Evolutionary conservation across 2,888 invertebrate genomes (phyloP), one percentile per base, ranked within the genome.

Genomic region (Tolmerus cingulatus): DNA sequence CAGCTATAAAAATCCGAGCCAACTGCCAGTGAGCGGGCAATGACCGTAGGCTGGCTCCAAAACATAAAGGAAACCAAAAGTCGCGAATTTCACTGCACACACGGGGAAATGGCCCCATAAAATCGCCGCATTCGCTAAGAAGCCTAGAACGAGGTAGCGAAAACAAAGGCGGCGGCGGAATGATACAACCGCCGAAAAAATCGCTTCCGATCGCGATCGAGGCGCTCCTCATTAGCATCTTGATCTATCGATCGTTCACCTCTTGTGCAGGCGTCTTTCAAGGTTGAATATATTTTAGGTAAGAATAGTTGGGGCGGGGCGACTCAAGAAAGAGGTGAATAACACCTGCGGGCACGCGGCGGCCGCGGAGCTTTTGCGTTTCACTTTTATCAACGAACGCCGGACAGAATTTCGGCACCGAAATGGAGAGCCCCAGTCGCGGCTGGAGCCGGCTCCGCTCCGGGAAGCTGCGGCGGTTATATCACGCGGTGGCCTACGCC

Each of bases 321-420:
- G 86, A 86, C 19, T 27, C 57, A n/a, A 66, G 66, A 78, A 14
- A 16, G 37, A 87, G 88, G 88, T 88, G 86, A 88, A 88, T 88
- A 88, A 88, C 88, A 84, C 46, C 51, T 66, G 78, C 40, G 55
- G 43, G 77, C 66, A 46, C 23, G 23, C n/a, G 57, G 8, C 9
- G 66, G 66, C 78, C 76, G 78, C 77, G 51, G 79, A 85, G 78
- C 86, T 86, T 86, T 87, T 86, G 86, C 88, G 88, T 86, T 88
- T 88, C 88, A 88, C 88, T 88, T 88, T 88, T 88, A 88, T 82
- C 88, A 77, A 81, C 84, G 77, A 57, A 84, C 37, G 23, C 37
- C 82, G 66, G 23, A 84, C 66, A 57, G 82, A 57, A 84, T 66
- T 84, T 84, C 40, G 57, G 66, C 82, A 84, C 66, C 40, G 66